Evolutionary conservation across 1,140 invertebrate genomes (phyloP), one percentile per base, ranked within the genome.

Genomic region (Solen grandis): DNA sequence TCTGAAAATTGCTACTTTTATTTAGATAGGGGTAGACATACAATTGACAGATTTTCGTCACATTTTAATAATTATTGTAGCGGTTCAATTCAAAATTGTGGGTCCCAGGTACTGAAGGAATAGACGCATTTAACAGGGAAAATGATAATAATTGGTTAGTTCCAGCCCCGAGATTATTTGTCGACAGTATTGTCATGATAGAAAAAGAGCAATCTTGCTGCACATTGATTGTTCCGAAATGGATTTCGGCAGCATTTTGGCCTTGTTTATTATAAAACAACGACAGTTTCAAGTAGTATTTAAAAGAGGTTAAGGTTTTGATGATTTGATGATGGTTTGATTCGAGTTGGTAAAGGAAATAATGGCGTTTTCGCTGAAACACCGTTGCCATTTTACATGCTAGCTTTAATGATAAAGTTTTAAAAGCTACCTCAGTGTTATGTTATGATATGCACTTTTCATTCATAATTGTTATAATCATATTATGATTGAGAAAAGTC

Each of bases 21-120:
- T 35, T 19, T 75, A 27, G 41, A 82, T 38, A 27, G 68, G 69
- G 75, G 81, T 16, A 27, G 41, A 31, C 63, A 74, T 22, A 66
- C 60, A 5, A 62, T 83, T 0, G 81, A 83, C 50, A 57, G 69
- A 65, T 82, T 82, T 63, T 55, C 73, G 0, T 50, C 65, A 14
- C 36, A 62, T 55, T 72, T 54, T 3, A 75, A 81, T 69, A 81
- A 33, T 8, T 68, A 81, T 38, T 76, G 65, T 35, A 13, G 5
- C 14, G 38, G 14, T 83, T 66, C 54, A 73, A 83, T 36, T 65
- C 74, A 10, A 46, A 50, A 29, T 74, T 57, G 35, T 78, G 66
- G 75, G 77, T 76, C 41, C 66, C 82, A 41, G 62, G 62, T 55
- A 70, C 70, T 5, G 41, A 72, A 19, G 60, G 55, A 8, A 36